These are phyloP conservation scores for Megastigmus dorsalis DNA, from an alignment of 2,888 invertebrate genomes.

Conservation along the genomic window DNA sequence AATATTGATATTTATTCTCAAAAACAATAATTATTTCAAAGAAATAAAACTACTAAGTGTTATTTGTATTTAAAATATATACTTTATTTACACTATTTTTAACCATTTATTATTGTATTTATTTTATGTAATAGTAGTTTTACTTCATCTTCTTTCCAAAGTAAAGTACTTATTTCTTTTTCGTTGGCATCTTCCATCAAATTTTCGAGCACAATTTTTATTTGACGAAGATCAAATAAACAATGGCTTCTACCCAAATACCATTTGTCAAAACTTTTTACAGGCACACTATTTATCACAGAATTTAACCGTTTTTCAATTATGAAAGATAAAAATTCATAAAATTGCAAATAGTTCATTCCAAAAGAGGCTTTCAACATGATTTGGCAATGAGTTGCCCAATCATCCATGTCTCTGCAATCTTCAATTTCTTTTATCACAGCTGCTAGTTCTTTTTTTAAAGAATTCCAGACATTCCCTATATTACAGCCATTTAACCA, in stretches of 20 bases:
- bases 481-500: constrained; percentile 96
- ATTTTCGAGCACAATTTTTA: constrained; percentile 73
- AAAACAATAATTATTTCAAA: too few relatives aligned
- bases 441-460: constrained; percentile 79
- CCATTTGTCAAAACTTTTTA: constrained; percentile 72
- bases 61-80: constrained; percentile 37
- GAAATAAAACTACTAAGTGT: too few relatives aligned
- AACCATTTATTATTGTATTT: constrained; percentile 31
- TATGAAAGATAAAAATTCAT: constrained; percentile 81
- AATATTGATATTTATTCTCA: too few relatives aligned
- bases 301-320: constrained; percentile 77
- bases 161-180: constrained; percentile 61
- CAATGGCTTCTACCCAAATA: constrained; percentile 74
- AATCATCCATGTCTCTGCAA: constrained; percentile 84
- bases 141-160: constrained; percentile 59
- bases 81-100: constrained; percentile 45
- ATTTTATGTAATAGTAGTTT: constrained; percentile 58
- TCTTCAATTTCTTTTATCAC: constrained; percentile 89
- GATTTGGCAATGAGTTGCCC: constrained; percentile 86
- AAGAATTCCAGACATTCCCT: constrained; percentile 81
- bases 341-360: constrained; percentile 83
- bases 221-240: constrained; percentile 75
- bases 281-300: constrained; percentile 68
- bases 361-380: constrained; percentile 87
- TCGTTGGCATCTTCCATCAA: constrained; percentile 70